Percentiles rank a stretch among this genome's conserved stretches.
Conservation (phyloP, 2,888 invertebrate species). For the Tiliacea aurago region DNA sequence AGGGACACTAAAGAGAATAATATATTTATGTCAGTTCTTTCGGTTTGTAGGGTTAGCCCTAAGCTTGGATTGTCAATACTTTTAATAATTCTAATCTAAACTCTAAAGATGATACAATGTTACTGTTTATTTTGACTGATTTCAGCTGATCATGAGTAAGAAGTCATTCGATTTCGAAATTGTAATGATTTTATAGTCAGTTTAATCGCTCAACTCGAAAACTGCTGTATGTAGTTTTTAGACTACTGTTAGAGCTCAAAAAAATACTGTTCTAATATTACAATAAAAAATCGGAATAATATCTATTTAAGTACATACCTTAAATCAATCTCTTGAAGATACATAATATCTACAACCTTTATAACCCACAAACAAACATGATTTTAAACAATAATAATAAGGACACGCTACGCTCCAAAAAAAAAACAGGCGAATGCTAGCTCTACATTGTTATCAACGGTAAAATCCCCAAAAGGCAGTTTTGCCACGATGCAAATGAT, state of each 20-base stretch:
- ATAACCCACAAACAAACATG: slow-evolving; percentile 1
- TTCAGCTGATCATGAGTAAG: neutral
- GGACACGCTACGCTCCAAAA: neutral
- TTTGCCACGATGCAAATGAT: neutral
- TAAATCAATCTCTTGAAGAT: neutral
- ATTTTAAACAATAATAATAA: neutral
- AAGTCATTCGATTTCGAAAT: neutral
- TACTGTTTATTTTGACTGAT: neutral
- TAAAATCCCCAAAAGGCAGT: neutral
- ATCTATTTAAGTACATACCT: neutral
- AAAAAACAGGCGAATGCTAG: neutral
- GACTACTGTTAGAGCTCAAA: neutral
- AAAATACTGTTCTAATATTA: neutral
- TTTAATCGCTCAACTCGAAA: neutral
- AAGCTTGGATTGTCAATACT: neutral
- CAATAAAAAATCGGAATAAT: neutral
- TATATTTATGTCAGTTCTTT: slow-evolving; percentile 44
- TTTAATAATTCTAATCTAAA: neutral
- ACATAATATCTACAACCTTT: slow-evolving; percentile 2
- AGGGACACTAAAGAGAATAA: slow-evolving; percentile 64
- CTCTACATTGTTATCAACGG: neutral
- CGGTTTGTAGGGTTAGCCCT: slow-evolving; percentile 52
- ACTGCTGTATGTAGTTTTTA: neutral
- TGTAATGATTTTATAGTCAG: neutral
- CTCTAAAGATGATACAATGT: neutral